Conservation (phyloP, 2,888 invertebrate genomes). For the Apamea crenata region DNA sequence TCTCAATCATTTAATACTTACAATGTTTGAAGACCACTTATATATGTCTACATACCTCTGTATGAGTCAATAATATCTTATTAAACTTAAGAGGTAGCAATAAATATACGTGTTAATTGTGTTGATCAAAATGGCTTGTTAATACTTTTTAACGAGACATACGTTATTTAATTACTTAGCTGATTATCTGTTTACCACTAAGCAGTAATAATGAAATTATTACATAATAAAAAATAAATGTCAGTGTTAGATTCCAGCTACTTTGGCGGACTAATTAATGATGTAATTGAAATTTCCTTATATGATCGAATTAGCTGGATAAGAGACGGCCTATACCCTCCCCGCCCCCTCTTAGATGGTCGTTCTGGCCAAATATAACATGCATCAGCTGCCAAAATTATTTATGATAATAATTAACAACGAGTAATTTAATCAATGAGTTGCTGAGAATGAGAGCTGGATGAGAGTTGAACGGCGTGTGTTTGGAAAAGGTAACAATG, state of each 20-base stretch:
- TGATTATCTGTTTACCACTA: neutral
- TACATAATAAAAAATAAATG: neutral
- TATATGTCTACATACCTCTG: neutral
- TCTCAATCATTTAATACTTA: constrained; percentile 18
- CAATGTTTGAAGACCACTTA: constrained; percentile 31
- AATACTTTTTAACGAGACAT: constrained; percentile 4
- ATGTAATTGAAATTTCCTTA: neutral
- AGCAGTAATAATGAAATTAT: neutral
- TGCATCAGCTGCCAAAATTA: too few relatives aligned
- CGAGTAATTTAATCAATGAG: neutral
- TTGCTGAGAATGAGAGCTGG: neutral
- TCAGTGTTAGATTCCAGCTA: neutral
- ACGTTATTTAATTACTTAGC: neutral
- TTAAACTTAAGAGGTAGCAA: neutral
- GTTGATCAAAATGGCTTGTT: neutral
- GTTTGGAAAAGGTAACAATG: neutral
- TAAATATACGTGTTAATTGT: neutral
- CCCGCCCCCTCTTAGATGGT: too few relatives aligned
- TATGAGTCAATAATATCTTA: constrained; percentile 15
- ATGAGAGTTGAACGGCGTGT: neutral
- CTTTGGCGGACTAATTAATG: neutral
- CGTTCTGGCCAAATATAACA: too few relatives aligned
- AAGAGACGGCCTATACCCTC: too few relatives aligned
- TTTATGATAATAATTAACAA: neutral
- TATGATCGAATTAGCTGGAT: too few relatives aligned